A percentile compares a stretch with the other conserved stretches of the same genome.
Evolutionary conservation across 1,140 invertebrate species (phyloP).

Genomic region (Portunus trituberculatus): DNA sequence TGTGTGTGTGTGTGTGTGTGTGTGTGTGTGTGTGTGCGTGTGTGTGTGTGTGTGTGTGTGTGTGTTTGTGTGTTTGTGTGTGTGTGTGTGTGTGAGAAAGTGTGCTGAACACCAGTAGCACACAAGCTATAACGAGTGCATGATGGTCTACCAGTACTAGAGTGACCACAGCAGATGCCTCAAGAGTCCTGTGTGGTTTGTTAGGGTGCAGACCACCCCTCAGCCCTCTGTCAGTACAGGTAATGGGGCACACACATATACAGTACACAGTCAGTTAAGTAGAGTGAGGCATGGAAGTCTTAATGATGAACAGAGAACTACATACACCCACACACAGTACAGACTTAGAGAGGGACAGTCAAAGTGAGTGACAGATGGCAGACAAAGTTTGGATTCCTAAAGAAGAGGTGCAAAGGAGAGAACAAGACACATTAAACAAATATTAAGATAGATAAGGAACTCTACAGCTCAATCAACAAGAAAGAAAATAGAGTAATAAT

Average conservation of each 20-base stretch:
- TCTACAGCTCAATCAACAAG: neutral
- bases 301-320: neutral
- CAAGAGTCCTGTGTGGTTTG: no score
- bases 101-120: no score
- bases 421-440: neutral
- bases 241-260: neutral
- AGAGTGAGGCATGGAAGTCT: neutral
- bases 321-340: slow-evolving; percentile 1
- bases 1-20: no score
- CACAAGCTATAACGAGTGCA: no score
- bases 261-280: neutral
- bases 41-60: no score
- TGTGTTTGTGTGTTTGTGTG: no score
- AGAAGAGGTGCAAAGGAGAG: neutral
- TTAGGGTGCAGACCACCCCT: no score
- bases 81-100: no score
- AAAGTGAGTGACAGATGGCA: neutral
- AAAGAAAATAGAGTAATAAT: neutral
- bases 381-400: neutral
- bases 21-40: no score
- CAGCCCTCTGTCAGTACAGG: neutral
- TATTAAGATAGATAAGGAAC: neutral
- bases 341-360: neutral
- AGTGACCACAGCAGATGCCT: no score
- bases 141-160: no score